phyloP scores from a whole-genome alignment of 2,888 invertebrate species.

The Rutpela maculata region DNA sequence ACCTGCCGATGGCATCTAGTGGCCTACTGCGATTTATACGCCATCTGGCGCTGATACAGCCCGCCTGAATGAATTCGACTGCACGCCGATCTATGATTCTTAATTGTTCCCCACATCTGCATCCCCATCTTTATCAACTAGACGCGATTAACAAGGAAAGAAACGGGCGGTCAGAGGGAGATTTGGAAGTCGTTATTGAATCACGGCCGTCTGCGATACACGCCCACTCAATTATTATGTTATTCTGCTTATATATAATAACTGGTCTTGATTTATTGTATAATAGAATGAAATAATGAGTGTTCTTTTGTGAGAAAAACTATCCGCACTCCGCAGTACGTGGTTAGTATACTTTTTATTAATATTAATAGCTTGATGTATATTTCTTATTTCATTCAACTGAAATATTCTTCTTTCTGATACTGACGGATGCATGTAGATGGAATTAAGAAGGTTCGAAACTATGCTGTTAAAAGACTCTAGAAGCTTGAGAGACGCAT shows the following conservation, averaged over 20 bases:
- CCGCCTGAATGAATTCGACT: constrained; percentile 56
- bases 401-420: too few species aligned
- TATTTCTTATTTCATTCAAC: too few species aligned
- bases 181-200: constrained; percentile 24
- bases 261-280: constrained; percentile 54
- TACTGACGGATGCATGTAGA: too few species aligned
- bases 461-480: too few species aligned
- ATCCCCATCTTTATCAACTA: constrained; percentile 18
- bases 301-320: not conserved
- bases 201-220: constrained; percentile 52
- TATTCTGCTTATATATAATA: constrained; percentile 62
- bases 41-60: constrained; percentile 70
- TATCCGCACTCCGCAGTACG: not conserved
- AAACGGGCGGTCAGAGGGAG: constrained; percentile 4
- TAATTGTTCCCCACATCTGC: constrained; percentile 29
- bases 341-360: not conserved
- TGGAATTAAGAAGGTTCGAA: too few species aligned
- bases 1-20: constrained; percentile 72
- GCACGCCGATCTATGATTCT: not conserved
- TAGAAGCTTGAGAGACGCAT: too few species aligned
- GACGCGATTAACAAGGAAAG: not conserved
- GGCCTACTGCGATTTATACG: constrained; percentile 72
- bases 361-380: too few species aligned
- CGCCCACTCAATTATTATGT: constrained; percentile 62
- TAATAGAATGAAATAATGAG: not conserved